A percentile compares a stretch with the other conserved stretches of the same genome.
Evolutionary conservation across 2,797 vertebrate genomes (phyloP).

Genomic region (Margarornis squamiger): DNA sequence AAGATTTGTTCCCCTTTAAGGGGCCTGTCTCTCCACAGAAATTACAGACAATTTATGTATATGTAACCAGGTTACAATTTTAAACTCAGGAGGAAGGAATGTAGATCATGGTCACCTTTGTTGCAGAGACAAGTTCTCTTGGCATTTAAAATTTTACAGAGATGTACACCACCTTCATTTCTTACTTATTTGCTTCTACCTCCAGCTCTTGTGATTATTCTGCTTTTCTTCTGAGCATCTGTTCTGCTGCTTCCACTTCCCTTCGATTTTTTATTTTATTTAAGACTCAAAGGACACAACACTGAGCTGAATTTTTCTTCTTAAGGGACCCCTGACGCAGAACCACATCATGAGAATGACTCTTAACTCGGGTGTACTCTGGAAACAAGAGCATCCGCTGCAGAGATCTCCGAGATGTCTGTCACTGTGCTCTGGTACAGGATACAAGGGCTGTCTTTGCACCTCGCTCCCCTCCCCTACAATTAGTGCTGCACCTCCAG

Average conservation of each 20-base stretch:
- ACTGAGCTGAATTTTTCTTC: neutral
- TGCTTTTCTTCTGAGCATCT: neutral
- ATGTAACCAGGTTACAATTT: neutral
- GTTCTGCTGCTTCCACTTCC: neutral
- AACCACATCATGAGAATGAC: neutral
- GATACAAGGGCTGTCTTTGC: neutral
- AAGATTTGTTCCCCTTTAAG: neutral
- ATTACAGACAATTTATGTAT: neutral
- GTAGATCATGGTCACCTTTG: neutral
- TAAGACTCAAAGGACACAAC: rapidly evolving
- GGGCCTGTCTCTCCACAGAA: neutral
- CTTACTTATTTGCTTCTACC: neutral
- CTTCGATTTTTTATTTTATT: neutral
- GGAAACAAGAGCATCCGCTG: neutral
- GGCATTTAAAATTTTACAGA: neutral
- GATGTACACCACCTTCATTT: neutral
- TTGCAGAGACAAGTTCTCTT: neutral
- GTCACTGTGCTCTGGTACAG: neutral
- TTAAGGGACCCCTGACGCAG: neutral
- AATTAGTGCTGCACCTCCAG: rapidly evolving
- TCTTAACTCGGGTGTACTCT: neutral
- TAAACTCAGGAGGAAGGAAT: neutral
- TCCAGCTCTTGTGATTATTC: neutral
- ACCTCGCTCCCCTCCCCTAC: neutral
- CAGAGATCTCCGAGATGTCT: neutral